phyloP scores from a whole-genome alignment of 2,888 invertebrate species.

The Dendrolimus houi region DNA sequence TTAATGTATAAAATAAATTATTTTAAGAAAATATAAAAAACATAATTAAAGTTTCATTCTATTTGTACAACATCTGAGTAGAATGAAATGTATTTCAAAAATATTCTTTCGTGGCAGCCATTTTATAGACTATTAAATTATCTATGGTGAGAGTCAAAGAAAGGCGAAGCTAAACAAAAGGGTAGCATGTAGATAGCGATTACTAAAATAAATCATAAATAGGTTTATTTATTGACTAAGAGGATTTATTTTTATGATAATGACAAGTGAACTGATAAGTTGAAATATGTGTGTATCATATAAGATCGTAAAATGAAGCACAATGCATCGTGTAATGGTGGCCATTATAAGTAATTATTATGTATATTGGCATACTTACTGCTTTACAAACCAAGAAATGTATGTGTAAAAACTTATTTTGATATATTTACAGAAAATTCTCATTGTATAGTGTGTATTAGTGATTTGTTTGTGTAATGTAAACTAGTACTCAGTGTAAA shows the following conservation, averaged over 20 bases:
- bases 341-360: constrained; percentile 75
- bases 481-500: constrained; percentile 55
- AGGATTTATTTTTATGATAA: constrained; percentile 31
- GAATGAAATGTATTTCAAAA: constrained; percentile 28
- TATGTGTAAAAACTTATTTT: constrained; percentile 34
- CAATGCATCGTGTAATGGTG: constrained; percentile 75
- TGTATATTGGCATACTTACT: constrained; percentile 74
- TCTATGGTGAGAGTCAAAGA: constrained; percentile 68
- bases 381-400: constrained; percentile 54
- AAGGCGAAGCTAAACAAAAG: constrained; percentile 77
- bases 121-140: constrained; percentile 60
- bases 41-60: too few relatives aligned
- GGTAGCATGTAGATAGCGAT: constrained; percentile 70
- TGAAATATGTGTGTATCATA: constrained; percentile 32
- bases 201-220: constrained; percentile 52
- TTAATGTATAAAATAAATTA: too few relatives aligned
- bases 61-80: constrained; percentile 13
- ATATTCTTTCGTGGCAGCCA: constrained; percentile 63
- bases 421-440: constrained; percentile 28
- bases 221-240: constrained; percentile 38
- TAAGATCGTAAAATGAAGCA: constrained; percentile 53
- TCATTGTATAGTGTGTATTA: constrained; percentile 52
- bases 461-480: constrained; percentile 43
- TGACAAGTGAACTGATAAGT: constrained; percentile 35
- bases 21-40: too few relatives aligned